These are phyloP conservation scores for Micoletzkya japonica DNA, from an alignment of 2,888 invertebrate genomes.

Conservation along the genomic window DNA sequence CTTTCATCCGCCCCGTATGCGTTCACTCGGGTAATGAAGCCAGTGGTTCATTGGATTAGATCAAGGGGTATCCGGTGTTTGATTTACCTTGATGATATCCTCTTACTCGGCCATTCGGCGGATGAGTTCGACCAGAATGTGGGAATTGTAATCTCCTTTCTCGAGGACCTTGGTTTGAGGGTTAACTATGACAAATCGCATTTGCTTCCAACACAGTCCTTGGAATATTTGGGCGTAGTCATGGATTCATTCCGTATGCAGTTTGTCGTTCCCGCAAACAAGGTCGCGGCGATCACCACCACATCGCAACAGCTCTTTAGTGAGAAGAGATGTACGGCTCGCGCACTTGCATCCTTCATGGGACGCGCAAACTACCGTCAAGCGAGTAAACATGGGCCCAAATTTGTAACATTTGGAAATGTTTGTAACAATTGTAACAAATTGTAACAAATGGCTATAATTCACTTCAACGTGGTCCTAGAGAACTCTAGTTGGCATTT, in stretches of 20 bases:
- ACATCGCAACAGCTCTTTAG: background rate
- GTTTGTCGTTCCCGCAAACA: background rate
- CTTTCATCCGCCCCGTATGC: slow-evolving; percentile 4
- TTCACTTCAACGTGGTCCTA: too few relatives aligned
- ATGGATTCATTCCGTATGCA: background rate
- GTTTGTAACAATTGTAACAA: too few relatives aligned
- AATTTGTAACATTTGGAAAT: too few relatives aligned
- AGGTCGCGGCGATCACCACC: background rate
- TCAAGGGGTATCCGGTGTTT: slow-evolving; percentile 6
- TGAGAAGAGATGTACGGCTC: background rate
- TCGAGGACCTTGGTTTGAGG: slow-evolving; percentile 18
- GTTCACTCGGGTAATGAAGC: slow-evolving; percentile 17
- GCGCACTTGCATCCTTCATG: background rate
- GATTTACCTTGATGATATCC: slow-evolving; percentile 27
- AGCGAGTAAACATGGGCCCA: too few relatives aligned
- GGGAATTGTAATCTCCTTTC: background rate
- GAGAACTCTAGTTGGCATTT: too few relatives aligned
- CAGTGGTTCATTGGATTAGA: slow-evolving; percentile 16
- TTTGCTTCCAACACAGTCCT: background rate
- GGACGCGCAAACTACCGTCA: slow-evolving; percentile 1
- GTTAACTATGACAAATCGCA: slow-evolving; percentile 23
- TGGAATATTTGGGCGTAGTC: slow-evolving; percentile 25
- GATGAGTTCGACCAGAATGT: background rate
- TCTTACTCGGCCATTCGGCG: slow-evolving; percentile 6
- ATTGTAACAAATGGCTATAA: too few relatives aligned